phyloP scores from a whole-genome alignment of 92 coral and sea anemone genomes.

The Virgularia gustaviana region DNA sequence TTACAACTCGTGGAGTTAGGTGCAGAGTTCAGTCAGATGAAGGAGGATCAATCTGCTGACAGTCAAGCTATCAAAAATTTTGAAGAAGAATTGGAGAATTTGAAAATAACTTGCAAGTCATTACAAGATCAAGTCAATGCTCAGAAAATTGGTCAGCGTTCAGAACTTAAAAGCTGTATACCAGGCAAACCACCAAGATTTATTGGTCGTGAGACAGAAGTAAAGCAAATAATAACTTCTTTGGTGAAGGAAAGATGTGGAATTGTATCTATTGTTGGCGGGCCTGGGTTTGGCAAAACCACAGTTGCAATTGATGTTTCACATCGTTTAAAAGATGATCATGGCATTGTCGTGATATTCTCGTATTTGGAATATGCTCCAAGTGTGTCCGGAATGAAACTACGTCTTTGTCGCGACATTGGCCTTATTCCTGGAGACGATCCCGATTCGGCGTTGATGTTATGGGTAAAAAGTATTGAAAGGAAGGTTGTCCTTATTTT shows the following conservation, averaged over 20 bases:
- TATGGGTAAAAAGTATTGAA: not conserved
- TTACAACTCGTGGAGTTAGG: no score
- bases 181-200: not conserved
- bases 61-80: not conserved
- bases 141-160: not conserved
- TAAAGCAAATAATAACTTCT: not conserved
- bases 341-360: not conserved
- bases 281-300: slow-evolving; percentile 29
- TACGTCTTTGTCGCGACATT: slow-evolving; percentile 9
- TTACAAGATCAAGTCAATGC: not conserved
- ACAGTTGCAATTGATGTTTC: slow-evolving; percentile 12
- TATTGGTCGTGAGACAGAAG: slow-evolving; percentile 8
- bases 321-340: not conserved
- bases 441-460: not conserved
- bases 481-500: not conserved
- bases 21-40: not conserved
- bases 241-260: not conserved
- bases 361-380: slow-evolving; percentile 1
- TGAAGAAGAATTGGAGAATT: not conserved
- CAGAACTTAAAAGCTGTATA: slow-evolving; percentile 12
- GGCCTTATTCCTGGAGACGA: slow-evolving; percentile 26
- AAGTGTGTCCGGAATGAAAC: not conserved
- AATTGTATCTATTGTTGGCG: slow-evolving; percentile 13
- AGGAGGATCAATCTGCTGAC: not conserved
- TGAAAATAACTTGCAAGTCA: no score